phyloP scores from a whole-genome alignment of 2,888 invertebrate species.

The Stenchaetothrips biformis region DNA sequence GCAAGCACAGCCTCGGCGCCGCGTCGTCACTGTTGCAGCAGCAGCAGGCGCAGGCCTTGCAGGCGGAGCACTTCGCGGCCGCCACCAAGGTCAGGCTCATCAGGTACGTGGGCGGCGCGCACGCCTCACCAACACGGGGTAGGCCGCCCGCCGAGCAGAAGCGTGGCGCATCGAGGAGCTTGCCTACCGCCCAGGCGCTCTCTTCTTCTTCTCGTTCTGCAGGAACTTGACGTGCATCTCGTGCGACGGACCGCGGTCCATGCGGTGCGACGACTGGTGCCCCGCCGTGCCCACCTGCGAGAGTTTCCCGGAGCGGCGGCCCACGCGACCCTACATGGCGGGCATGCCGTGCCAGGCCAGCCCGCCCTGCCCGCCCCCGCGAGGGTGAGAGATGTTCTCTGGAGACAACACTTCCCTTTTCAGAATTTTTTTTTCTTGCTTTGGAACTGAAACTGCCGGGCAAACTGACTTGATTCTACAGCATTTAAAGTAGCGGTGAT shows the following conservation, averaged over 20 bases:
- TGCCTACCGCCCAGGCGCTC: neutral
- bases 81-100: conserved; percentile 10
- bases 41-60: neutral
- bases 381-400: neutral
- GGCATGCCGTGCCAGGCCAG: neutral
- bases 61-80: conserved; percentile 9
- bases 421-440: too few species aligned
- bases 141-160: neutral
- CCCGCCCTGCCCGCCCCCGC: neutral
- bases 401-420: too few species aligned
- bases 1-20: neutral
- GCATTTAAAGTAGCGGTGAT: too few species aligned
- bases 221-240: conserved; percentile 16
- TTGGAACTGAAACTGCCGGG: too few species aligned
- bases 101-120: neutral
- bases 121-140: neutral
- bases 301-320: neutral
- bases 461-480: too few species aligned
- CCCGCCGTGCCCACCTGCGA: neutral
- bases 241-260: conserved; percentile 1
- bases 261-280: conserved; percentile 18
- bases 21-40: neutral
- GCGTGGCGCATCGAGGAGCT: neutral
- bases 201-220: neutral
- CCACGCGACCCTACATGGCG: neutral